Evolutionary conservation across 2,797 vertebrate species (phyloP), one percentile per base, ranked within the genome.

Genomic region (Galaxias olidus): DNA sequence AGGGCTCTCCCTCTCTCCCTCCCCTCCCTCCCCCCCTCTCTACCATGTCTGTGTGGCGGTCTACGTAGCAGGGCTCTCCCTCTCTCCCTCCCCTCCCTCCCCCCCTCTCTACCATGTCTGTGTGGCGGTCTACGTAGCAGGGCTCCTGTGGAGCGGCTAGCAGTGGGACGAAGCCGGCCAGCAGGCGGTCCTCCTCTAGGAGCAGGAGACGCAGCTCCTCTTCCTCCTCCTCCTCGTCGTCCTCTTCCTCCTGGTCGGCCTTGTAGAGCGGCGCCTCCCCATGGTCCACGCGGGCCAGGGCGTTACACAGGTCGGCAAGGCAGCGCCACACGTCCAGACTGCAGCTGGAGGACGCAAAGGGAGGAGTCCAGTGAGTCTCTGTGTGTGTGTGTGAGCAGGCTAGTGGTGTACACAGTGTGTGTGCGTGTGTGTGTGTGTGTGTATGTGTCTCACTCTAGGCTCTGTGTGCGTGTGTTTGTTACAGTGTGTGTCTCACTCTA

Each of bases 221-320:
- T 69, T 99, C 97, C 43, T 94, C 93, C 78, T 98, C 96, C 0
- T 68, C 80, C 66, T 91, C 91, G 0, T 89, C 88, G 0, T 74
- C 85, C 0, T 68, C 80, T 65, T 91, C 91, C 0, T 89, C 88
- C 0, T 74, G 85, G 73, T 93, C 90, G 0, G 77, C 86, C 89
- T 97, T 98, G 89, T 97, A 98, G 70, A 98, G 93, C 42, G 94
- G 95, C 81, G 95, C 92, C 87, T 98, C 97, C 48, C 90, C 96
- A 50, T 98, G 96, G 88, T 96, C 96, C 63, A 98, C 96, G 0
- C 82, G 89, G 47, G 97, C 96, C 88, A 99, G 82, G 76, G 92
- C 88, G 77, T 99, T 98, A 86, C 97, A 98, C 81, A 98, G 93
- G 84, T 96, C 93, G 64, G 97, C 97, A 81, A 99, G 89, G 68